Base-by-base conservation (phyloP, 2,888 invertebrate species). In the Hydroisotoma schaefferi region DNA sequence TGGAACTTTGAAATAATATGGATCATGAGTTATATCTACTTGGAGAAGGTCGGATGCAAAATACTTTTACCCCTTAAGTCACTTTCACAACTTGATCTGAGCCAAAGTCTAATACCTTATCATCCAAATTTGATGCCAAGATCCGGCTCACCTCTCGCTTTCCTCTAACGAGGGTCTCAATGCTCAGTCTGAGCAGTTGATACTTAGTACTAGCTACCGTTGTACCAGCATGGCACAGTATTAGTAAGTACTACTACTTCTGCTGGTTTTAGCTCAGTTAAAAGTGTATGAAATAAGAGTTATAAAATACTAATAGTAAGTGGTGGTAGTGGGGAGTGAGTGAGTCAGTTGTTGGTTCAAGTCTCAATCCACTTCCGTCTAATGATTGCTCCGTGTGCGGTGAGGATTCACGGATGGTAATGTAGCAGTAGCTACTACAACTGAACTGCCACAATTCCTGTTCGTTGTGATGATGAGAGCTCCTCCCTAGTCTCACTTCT, bases 101-200 rank as follows among this genome's bases (percentile, higher is more conserved):
- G 33, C 15, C 33, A 33, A 33, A 33, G 33, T 33, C 33, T 33
- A 33, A 33, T 33, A 33, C 33, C 33, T 33, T 33, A 33, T 33
- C 57, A 57, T 54, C 62, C 57, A 62, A 62, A 62, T 62, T 62
- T 62, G 49, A 52, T 55, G 57, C 58, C 37, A 56, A 33, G 57
- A 55, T 33, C 33, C 33, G 33, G 33, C 33, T 58, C 55, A 33
- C 44, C 44, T 20, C 44, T 43, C 18, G 10, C 6, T 43, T 46
- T 44, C 53, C 57, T 53, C 37, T 61, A 61, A 61, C 57, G 61
- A 61, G 61, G 54, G 57, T 61, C 61, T 57, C 61, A 49, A 54
- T 56, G 46, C 43, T 18, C 54, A 54, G 37, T 26, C 25, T 52
- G 38, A n/a, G n/a, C n/a, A n/a, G n/a, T n/a, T n/a, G n/a, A n/a